Evolutionary conservation across 2,113 vertebrate species (phyloP).

Genomic region (Coptodon rendalli): DNA sequence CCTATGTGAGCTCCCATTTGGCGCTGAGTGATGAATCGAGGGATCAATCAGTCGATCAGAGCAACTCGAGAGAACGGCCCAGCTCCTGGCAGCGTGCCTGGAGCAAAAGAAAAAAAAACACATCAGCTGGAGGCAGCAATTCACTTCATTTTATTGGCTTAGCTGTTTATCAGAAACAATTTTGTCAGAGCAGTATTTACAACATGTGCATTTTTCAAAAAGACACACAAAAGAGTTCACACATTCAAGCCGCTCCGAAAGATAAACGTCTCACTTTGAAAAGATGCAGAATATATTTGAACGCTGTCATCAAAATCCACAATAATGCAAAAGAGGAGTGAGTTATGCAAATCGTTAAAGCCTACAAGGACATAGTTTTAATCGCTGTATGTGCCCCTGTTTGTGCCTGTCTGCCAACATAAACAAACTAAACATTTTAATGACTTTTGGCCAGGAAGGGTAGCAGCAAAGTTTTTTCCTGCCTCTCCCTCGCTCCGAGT

Average conservation of each 20-base stretch:
- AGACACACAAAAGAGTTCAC: background rate
- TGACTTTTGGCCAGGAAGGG: constrained; percentile 36
- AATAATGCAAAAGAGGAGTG: constrained; percentile 15
- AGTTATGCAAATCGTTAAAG: constrained; percentile 28
- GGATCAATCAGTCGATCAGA: constrained; percentile 21
- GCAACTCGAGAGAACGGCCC: background rate
- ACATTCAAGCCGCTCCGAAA: background rate
- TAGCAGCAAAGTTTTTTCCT: constrained; percentile 22
- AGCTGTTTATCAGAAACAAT: constrained; percentile 28
- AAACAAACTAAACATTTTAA: constrained; percentile 44
- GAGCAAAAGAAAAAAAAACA: background rate
- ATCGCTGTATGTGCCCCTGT: background rate
- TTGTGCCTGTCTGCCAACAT: constrained; percentile 8
- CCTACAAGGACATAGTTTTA: constrained; percentile 6
- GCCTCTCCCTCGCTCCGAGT: constrained; percentile 11
- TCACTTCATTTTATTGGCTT: constrained; percentile 20
- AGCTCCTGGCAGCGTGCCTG: constrained; percentile 31
- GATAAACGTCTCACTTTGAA: constrained; percentile 2
- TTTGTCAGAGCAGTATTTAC: background rate
- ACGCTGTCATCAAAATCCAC: background rate
- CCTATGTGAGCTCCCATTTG: constrained; percentile 26
- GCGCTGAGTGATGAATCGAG: background rate
- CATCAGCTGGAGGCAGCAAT: constrained; percentile 23
- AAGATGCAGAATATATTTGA: constrained; percentile 8
- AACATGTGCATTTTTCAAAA: background rate